Conservation (phyloP, 1,140 invertebrate genomes). For the Bombus sylvicola region DNA sequence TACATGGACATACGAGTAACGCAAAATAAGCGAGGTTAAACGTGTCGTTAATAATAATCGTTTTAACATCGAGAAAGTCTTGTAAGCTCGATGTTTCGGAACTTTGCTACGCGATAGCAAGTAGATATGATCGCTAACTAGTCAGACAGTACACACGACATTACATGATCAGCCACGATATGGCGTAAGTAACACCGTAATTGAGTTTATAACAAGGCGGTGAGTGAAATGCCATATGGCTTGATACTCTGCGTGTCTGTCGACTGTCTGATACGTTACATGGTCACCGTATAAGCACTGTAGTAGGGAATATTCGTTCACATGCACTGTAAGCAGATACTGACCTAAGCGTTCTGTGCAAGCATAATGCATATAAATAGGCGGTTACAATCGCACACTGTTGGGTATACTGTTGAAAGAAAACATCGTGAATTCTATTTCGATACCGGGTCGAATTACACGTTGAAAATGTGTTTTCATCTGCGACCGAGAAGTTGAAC, state of each 20-base stretch:
- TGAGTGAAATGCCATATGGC: slow-evolving; percentile 19
- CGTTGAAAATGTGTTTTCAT: background rate
- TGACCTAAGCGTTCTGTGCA: background rate
- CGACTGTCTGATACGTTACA: background rate
- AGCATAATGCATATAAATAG: background rate
- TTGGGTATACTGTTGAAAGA: too few relatives aligned
- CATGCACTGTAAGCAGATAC: background rate
- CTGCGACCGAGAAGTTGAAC: background rate
- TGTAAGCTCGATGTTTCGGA: background rate
- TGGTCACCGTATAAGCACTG: background rate
- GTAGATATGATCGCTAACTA: slow-evolving; percentile 30
- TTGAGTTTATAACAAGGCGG: slow-evolving; percentile 36
- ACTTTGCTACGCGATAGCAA: background rate
- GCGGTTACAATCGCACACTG: background rate
- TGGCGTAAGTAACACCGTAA: slow-evolving; percentile 39
- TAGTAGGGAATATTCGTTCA: background rate
- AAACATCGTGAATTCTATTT: background rate
- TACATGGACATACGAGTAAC: background rate
- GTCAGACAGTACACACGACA: slow-evolving; percentile 9
- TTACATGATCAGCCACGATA: slow-evolving; percentile 18
- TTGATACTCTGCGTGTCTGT: slow-evolving; percentile 10
- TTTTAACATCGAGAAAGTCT: background rate
- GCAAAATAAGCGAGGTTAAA: background rate
- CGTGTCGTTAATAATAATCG: background rate
- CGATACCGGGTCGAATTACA: background rate